Base-by-base conservation (phyloP, 1,140 invertebrate genomes). In the Periplaneta americana region DNA sequence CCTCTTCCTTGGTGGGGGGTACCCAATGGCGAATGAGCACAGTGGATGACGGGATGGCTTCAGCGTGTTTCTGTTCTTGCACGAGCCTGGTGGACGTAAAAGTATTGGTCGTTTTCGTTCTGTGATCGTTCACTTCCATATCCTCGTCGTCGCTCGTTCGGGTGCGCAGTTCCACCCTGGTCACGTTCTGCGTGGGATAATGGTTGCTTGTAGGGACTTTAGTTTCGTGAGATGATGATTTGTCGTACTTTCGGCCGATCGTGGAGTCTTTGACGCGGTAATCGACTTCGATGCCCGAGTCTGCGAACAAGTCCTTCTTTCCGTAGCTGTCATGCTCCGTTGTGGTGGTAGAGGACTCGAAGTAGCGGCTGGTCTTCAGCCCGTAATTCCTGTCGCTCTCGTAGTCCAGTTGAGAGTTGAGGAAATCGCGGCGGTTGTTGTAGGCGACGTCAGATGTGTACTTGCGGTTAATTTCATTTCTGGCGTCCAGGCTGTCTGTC, bases 201-300 rank as follows among this genome's bases (percentile, higher is more conserved):
- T 39, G 31, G 34, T 80, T 79, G 34, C 31, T 57, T 75, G 39
- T 75, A 13, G 75, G n/a, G 22, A 57, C 66, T 33, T 78, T 80
- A 75, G 28, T 81, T 34, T 57, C 18, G 33, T 80, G 48, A 81
- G 33, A 28, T n/a, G 85, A 82, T 34, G 82, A 82, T 13, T 86
- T 84, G 15, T 75, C 78, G 78, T 83, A 83, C 18, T 66, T 74
- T n/a, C 34, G 31, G 57, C n/a, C 31, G 79, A 93, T 91, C 82
- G 85, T 86, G 8, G 93, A 93, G 83, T 95, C 93, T 33, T 93
- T 90, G n/a, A n/a, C 28, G 66, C 93, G 90, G 83, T 94, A 94
- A 84, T 95, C 94, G 83, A 95, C 95, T 86, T 95, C 94, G 80
- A 95, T 95, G 0, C 94, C 94, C 1, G 94, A 95, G 87, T 95